Conservation (phyloP, 2,113 vertebrate genomes). For the Castor canadensis region DNA sequence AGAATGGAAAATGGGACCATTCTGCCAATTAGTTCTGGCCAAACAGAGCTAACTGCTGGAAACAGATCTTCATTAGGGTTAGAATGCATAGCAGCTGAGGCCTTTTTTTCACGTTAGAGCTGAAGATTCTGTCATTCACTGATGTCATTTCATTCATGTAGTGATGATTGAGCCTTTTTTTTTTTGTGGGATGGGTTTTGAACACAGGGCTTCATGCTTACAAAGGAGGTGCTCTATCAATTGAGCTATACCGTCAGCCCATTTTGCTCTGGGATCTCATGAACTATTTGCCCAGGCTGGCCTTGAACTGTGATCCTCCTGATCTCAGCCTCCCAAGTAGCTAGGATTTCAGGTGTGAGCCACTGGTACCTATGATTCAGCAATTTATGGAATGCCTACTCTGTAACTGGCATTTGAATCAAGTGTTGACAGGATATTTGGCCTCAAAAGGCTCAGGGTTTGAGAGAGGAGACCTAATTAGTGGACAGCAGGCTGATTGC, state of each 20-base stretch:
- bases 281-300: too few species aligned
- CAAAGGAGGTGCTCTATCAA: too few species aligned
- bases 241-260: too few species aligned
- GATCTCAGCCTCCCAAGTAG: too few species aligned
- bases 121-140: not conserved
- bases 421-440: not conserved
- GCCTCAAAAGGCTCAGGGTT: not conserved
- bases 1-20: not conserved
- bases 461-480: not conserved
- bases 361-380: too few species aligned
- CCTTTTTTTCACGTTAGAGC: not conserved
- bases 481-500: not conserved
- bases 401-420: not conserved
- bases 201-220: too few species aligned
- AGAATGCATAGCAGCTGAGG: not conserved
- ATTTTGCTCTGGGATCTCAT: too few species aligned
- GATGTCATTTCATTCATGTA: constrained; percentile 1
- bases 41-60: not conserved
- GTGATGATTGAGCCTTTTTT: too few species aligned
- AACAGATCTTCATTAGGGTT: not conserved
- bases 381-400: not conserved
- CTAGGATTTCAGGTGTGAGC: too few species aligned
- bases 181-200: too few species aligned
- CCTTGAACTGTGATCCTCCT: too few species aligned
- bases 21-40: not conserved